A percentile compares a stretch with the other conserved stretches of the same genome.
These are phyloP conservation scores for Amphibalanus amphitrite DNA, from an alignment of 1,140 invertebrate genomes.

Conservation along the genomic window DNA sequence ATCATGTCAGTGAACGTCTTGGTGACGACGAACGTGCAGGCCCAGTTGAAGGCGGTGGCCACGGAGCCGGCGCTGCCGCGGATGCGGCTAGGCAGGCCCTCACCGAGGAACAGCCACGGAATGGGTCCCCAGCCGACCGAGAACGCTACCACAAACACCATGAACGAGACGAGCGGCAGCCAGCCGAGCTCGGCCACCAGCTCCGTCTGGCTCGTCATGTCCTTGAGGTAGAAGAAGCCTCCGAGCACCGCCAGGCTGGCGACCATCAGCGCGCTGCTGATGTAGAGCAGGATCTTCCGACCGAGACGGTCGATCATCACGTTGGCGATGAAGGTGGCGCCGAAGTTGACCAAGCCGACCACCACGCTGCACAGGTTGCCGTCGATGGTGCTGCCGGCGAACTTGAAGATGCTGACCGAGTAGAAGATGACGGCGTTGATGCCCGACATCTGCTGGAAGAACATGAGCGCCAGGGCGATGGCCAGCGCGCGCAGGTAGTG, in stretches of 20 bases:
- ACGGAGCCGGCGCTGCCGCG: constrained; percentile 65
- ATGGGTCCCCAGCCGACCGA: constrained; percentile 79
- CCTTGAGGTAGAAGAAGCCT: constrained; percentile 52
- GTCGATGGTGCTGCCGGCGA: constrained; percentile 45
- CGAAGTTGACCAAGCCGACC: constrained; percentile 71
- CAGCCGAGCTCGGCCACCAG: constrained; percentile 43
- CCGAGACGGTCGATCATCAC: constrained; percentile 63
- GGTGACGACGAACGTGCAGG: constrained; percentile 74
- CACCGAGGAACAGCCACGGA: constrained; percentile 86
- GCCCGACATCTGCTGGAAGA: constrained; percentile 82
- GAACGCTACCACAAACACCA: constrained; percentile 74
- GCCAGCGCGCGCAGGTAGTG: constrained; percentile 51
- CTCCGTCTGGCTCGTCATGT: constrained; percentile 23
- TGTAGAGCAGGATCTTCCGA: constrained; percentile 63
- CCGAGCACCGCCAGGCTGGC: constrained; percentile 49
- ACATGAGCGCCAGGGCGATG: constrained; percentile 71
- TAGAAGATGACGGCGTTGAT: constrained; percentile 90
- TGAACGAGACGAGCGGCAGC: constrained; percentile 60
- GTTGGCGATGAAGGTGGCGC: constrained; percentile 68
- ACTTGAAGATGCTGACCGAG: constrained; percentile 61
- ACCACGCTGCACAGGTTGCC: constrained; percentile 53
- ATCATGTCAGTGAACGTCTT: constrained; percentile 56
- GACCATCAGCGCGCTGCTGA: constrained; percentile 56
- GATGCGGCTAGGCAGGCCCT: constrained; percentile 55
- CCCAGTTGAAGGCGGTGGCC: constrained; percentile 73